Evolutionary conservation across 2,888 invertebrate genomes (phyloP), one percentile per base, ranked within the genome.

Genomic region (Asteroscopus sphinx): DNA sequence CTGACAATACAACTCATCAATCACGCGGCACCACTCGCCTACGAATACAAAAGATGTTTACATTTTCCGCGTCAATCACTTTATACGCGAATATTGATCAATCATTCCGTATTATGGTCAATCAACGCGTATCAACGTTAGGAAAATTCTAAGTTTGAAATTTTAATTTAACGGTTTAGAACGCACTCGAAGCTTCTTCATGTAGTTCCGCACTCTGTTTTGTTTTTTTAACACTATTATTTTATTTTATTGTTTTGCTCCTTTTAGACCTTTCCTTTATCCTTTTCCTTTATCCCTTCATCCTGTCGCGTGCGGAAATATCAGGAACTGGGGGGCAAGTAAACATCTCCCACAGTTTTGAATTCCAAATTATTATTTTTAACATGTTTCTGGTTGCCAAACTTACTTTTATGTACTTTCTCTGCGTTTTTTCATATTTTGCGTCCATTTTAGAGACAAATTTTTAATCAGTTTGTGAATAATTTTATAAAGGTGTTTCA

Each of bases 1-100:
- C 89, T 89, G 90, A 90, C 90, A 90, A 90, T 90, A 88, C 86
- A 81, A 76, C 80, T 86, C 91, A 94, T 93, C 93, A 92, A 94
- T 93, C 93, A 93, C 83, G 79, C 83, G 79, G 85, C 85, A 86
- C 77, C 83, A 68, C 80, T 83, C 81, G 86, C 84, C 86, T 88
- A 81, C 81, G 81, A 82, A 69, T 78, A 90, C 88, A 90, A 90
- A 88, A 89, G 86, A 85, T 82, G 86, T 85, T 87, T 86, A 66
- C 63, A 66, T 71, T 68, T 62, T 59, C 58, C 46, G 56, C 60
- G 63, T 56, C 69, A 63, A 68, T 68, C 58, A 58, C 45, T 52
- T 51, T 32, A 35, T 56, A 64, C 58, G 59, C 47, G 58, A 64
- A 68, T 59, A 68, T 66, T 76, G 74, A 67, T 76, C 66, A 67